Evolutionary conservation across 2,888 invertebrate genomes (phyloP).

Genomic region (Dinocampus coccinellae): DNA sequence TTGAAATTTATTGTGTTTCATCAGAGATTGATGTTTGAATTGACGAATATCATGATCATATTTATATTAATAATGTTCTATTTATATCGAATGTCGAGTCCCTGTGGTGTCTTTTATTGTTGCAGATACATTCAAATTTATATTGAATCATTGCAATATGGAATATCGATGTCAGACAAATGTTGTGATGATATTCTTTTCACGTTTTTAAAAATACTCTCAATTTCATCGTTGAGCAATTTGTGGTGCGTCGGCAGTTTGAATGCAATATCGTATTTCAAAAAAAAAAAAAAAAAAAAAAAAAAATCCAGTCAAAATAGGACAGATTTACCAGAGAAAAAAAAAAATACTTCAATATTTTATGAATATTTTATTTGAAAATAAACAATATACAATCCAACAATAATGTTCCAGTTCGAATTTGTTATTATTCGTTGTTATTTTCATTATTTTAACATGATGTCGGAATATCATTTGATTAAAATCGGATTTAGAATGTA

Average conservation of each 20-base stretch:
- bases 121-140: background rate
- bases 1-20: background rate
- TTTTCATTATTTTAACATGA: background rate
- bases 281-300: no score
- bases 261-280: no score
- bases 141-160: background rate
- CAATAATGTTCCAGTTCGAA: no score
- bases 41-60: background rate
- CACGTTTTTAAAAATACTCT: conserved; percentile 17
- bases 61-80: background rate
- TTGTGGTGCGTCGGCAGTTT: no score
- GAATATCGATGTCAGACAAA: conserved; percentile 27
- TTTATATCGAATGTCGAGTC: background rate
- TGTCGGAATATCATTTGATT: conserved; percentile 34
- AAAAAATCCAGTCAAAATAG: no score
- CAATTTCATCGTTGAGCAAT: conserved; percentile 14
- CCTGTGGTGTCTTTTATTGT: background rate
- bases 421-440: background rate
- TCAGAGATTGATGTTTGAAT: background rate
- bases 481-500: conserved; percentile 41
- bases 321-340: no score
- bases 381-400: no score
- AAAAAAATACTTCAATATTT: no score
- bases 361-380: no score
- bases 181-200: conserved; percentile 3